Conservation (phyloP, 2,888 invertebrate species). For the Perizoma affinitatum region DNA sequence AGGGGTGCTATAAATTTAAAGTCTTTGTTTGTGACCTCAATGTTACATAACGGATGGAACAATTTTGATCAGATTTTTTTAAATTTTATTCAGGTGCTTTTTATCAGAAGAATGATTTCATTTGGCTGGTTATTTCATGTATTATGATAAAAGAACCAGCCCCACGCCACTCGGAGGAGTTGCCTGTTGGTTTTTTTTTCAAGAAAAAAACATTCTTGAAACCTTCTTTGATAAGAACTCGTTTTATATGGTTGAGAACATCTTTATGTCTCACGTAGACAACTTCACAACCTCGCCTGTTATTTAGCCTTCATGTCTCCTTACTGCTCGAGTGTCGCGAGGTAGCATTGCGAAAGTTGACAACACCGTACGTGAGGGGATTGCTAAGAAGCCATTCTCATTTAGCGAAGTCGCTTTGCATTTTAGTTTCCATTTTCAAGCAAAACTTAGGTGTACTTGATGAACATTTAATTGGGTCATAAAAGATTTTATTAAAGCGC, state of each 20-base stretch:
- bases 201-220: slow-evolving; percentile 8
- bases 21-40: too few relatives aligned
- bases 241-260: slow-evolving; percentile 33
- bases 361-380: slow-evolving; percentile 74
- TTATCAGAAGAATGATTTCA: too few relatives aligned
- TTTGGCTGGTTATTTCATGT: too few relatives aligned
- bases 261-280: slow-evolving; percentile 54
- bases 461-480: slow-evolving; percentile 48
- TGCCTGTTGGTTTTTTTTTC: neutral
- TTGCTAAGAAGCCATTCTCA: slow-evolving; percentile 67
- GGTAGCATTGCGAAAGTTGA: slow-evolving; percentile 82
- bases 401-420: slow-evolving; percentile 58
- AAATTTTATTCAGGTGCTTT: too few relatives aligned
- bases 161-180: too few relatives aligned
- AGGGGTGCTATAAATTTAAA: too few relatives aligned
- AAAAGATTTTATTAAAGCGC: slow-evolving; percentile 46
- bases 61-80: too few relatives aligned
- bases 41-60: too few relatives aligned
- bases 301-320: slow-evolving; percentile 74
- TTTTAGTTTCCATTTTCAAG: slow-evolving; percentile 63
- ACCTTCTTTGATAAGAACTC: slow-evolving; percentile 23
- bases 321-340: slow-evolving; percentile 72
- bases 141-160: too few relatives aligned
- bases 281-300: slow-evolving; percentile 60
- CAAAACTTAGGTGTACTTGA: slow-evolving; percentile 33